These are phyloP conservation scores for Sycophila sp. DNA, from an alignment of 1,140 invertebrate genomes.

Conservation along the genomic window DNA sequence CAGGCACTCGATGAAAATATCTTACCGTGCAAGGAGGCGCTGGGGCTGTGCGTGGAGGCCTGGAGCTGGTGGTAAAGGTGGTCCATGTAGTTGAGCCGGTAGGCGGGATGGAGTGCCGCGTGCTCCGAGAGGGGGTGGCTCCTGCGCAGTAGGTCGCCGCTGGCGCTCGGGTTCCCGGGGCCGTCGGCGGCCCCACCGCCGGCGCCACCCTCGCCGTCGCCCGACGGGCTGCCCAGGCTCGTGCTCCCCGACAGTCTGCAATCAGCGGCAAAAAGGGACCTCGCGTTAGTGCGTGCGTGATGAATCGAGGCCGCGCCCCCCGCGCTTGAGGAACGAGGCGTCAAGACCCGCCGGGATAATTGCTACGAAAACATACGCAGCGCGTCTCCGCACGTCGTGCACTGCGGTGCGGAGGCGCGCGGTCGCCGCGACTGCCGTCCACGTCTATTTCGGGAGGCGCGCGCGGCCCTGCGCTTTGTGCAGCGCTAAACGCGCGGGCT, in stretches of 20 bases:
- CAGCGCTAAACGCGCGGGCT: too few relatives aligned
- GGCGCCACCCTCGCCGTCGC: slow-evolving; percentile 54
- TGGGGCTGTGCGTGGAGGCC: slow-evolving; percentile 69
- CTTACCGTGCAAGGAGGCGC: slow-evolving; percentile 67
- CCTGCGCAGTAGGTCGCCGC: slow-evolving; percentile 59
- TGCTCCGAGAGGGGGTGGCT: slow-evolving; percentile 65
- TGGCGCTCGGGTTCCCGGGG: not conserved
- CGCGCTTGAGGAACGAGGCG: slow-evolving; percentile 18
- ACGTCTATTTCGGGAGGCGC: slow-evolving; percentile 17
- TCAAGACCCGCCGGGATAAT: slow-evolving; percentile 43
- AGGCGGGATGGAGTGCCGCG: slow-evolving; percentile 63
- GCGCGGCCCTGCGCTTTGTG: slow-evolving; percentile 47
- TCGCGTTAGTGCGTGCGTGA: not conserved
- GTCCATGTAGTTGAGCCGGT: slow-evolving; percentile 67
- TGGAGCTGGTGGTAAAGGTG: slow-evolving; percentile 65
- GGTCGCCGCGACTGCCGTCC: not conserved
- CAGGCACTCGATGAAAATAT: too few relatives aligned
- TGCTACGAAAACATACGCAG: slow-evolving; percentile 63
- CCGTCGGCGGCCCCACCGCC: slow-evolving; percentile 40
- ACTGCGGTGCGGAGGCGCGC: too few relatives aligned
- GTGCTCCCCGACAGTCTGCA: slow-evolving; percentile 62
- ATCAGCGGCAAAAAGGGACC: slow-evolving; percentile 35
- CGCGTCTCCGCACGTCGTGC: too few relatives aligned
- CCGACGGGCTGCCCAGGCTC: slow-evolving; percentile 57
- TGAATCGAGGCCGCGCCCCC: too few relatives aligned